Evolutionary conservation across 2,888 invertebrate species (phyloP).

Genomic region (Andrena minutula): DNA sequence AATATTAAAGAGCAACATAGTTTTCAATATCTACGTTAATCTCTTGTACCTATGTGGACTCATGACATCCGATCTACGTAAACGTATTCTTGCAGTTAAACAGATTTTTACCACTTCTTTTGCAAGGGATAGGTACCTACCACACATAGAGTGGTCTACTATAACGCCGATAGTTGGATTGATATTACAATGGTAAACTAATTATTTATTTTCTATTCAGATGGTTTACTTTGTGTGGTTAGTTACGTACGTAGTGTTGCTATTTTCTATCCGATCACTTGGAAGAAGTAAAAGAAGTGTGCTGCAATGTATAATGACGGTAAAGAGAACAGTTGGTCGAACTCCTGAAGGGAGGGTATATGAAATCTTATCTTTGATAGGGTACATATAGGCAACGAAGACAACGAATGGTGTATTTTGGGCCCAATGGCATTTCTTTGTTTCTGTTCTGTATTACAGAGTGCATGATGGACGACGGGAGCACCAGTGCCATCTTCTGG

Average conservation of each 20-base stretch:
- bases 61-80: too few relatives aligned
- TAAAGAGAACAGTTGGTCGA: conserved; percentile 42
- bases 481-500: conserved; percentile 88
- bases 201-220: background rate
- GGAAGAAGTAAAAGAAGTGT: conserved; percentile 67
- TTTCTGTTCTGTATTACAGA: conserved; percentile 88
- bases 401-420: conserved; percentile 72
- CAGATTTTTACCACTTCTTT: too few relatives aligned
- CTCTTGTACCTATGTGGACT: too few relatives aligned
- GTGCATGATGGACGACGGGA: conserved; percentile 86
- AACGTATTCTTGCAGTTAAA: too few relatives aligned
- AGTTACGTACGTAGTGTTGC: conserved; percentile 50
- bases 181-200: background rate
- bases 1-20: background rate
- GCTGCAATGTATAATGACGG: conserved; percentile 68
- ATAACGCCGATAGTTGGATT: background rate
- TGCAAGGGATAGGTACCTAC: too few relatives aligned
- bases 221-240: conserved; percentile 14
- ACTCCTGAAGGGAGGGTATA: conserved; percentile 42
- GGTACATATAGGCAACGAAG: conserved; percentile 71
- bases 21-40: too few relatives aligned
- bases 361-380: conserved; percentile 52
- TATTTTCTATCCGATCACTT: conserved; percentile 2
- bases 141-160: background rate
- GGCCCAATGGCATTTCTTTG: conserved; percentile 86